Conservation (phyloP, 1,140 invertebrate genomes). For the Leptestheria dahalacensis region DNA sequence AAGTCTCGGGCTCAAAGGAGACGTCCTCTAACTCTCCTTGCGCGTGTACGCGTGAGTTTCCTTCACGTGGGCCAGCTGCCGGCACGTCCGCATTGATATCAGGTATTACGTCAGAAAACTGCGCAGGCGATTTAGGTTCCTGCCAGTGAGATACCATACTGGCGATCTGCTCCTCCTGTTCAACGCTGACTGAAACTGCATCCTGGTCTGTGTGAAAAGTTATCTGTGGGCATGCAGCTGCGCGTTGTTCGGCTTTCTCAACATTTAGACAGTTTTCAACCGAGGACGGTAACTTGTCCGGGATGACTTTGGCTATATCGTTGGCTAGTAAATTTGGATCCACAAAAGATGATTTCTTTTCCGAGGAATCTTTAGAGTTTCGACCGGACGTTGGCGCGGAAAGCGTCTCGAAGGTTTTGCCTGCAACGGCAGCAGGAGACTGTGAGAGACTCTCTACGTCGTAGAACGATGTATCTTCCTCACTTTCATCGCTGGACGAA, state of each 20-base stretch:
- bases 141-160: background rate
- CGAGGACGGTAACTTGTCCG: background rate
- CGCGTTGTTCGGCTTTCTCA: too few relatives aligned
- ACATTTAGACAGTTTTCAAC: background rate
- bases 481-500: constrained; percentile 3
- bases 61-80: background rate
- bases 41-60: background rate
- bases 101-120: background rate
- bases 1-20: background rate
- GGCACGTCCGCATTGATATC: background rate
- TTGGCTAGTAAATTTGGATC: background rate
- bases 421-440: constrained; percentile 1
- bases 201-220: background rate
- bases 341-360: background rate
- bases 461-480: constrained; percentile 16
- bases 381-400: background rate
- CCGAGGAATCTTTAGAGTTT: background rate
- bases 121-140: background rate
- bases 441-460: constrained; percentile 13
- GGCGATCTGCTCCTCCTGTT: background rate
- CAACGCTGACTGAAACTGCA: background rate
- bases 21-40: constrained; percentile 12
- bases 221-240: too few relatives aligned
- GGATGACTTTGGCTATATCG: background rate
- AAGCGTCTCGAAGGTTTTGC: background rate